These are phyloP conservation scores for Drosophila pruinosa DNA, from an alignment of 1,140 invertebrate genomes.

Conservation along the genomic window DNA sequence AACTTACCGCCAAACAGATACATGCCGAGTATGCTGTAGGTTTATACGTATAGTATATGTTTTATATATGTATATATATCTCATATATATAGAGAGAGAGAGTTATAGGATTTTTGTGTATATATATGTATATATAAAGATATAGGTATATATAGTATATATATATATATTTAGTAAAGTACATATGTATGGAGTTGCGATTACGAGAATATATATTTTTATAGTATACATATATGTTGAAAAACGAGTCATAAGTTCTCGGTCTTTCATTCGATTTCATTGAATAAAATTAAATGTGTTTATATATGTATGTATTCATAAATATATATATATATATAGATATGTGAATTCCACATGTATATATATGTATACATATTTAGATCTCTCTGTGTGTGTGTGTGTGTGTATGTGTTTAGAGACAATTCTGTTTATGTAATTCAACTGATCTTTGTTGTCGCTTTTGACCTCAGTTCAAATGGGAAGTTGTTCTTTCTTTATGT, in stretches of 20 bases:
- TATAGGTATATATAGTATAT: constrained; percentile 42
- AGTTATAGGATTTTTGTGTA: constrained; percentile 22
- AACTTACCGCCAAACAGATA: constrained; percentile 99
- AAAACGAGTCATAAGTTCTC: constrained; percentile 33
- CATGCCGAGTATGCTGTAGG: constrained; percentile 97
- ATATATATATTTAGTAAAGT: constrained; percentile 38
- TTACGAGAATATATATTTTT: constrained; percentile 23
- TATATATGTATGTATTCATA: constrained; percentile 20
- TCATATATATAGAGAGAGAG: constrained; percentile 29
- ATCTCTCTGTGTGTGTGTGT: neutral
- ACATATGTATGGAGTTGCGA: constrained; percentile 31
- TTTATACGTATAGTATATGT: constrained; percentile 77
- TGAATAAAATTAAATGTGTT: too few relatives aligned
- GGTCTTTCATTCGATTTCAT: constrained; percentile 6
- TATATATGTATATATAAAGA: constrained; percentile 53
- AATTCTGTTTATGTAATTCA: constrained; percentile 4
- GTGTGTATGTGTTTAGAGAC: constrained; percentile 29
- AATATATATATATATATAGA: constrained; percentile 41
- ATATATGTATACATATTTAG: constrained; percentile 4
- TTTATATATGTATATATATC: constrained; percentile 63
- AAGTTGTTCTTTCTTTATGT: neutral
- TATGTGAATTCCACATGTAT: constrained; percentile 40
- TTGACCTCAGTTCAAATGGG: neutral
- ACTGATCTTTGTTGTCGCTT: neutral
- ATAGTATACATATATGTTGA: constrained; percentile 34